Evolutionary conservation across 2,888 invertebrate species (phyloP).

Genomic region (Drosophila rellima): DNA sequence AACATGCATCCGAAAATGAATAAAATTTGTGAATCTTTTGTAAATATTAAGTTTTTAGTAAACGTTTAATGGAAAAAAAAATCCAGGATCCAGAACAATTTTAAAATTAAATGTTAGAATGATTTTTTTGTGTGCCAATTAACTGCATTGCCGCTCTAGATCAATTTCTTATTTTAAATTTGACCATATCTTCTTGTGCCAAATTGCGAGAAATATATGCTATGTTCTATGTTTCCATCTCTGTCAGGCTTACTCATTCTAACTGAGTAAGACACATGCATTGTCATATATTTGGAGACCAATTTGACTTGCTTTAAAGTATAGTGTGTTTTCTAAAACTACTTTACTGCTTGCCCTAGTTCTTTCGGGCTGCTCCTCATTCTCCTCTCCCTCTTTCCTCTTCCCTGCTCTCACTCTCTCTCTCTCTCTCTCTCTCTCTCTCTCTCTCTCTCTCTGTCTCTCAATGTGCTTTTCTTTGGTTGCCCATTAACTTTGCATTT

Average conservation of each 20-base stretch:
- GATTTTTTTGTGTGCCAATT: neutral
- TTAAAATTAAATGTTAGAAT: no score
- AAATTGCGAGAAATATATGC: constrained; percentile 15
- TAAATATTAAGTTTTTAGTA: no score
- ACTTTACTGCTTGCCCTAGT: constrained; percentile 19
- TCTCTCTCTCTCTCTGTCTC: neutral
- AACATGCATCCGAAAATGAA: no score
- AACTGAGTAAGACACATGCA: constrained; percentile 1
- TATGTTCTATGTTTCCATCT: constrained; percentile 3
- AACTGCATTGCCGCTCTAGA: neutral
- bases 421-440: neutral
- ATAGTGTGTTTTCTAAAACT: constrained; percentile 18
- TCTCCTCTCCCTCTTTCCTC: neutral
- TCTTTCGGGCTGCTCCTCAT: no score
- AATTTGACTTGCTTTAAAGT: constrained; percentile 36
- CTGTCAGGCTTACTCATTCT: constrained; percentile 1
- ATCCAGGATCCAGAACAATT: no score
- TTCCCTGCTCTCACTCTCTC: neutral
- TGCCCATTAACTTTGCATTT: constrained; percentile 61
- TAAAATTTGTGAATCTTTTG: no score
- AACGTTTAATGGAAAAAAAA: no score
- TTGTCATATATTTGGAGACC: constrained; percentile 29
- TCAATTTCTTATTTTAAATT: neutral
- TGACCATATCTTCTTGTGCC: constrained; percentile 4
- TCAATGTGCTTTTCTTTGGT: constrained; percentile 13